Evolutionary conservation across 2,888 invertebrate genomes (phyloP).

Genomic region (Baccha elongata): DNA sequence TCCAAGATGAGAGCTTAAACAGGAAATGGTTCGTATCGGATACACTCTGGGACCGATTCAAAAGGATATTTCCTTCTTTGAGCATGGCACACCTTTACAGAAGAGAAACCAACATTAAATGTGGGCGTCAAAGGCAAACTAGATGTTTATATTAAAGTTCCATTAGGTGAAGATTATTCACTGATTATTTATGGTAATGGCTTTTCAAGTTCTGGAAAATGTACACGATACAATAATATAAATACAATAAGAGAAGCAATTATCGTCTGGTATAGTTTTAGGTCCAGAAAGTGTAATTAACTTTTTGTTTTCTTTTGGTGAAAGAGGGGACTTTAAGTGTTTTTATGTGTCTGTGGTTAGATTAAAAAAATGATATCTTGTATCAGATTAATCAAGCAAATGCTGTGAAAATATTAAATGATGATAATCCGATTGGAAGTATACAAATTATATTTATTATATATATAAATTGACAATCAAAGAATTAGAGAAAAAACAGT

Average conservation of each 20-base stretch:
- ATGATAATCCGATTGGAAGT: too few relatives aligned
- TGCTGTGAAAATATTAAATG: too few relatives aligned
- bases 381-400: too few relatives aligned
- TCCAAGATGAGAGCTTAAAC: neutral
- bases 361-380: too few relatives aligned
- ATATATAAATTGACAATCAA: too few relatives aligned
- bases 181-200: conserved; percentile 71
- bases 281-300: conserved; percentile 61
- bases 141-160: conserved; percentile 65
- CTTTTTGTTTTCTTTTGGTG: neutral
- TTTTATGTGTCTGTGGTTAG: neutral
- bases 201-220: conserved; percentile 48
- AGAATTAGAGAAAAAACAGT: too few relatives aligned
- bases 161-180: conserved; percentile 68
- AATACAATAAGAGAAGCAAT: conserved; percentile 47
- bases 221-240: conserved; percentile 3
- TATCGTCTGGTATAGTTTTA: conserved; percentile 36
- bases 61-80: neutral
- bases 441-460: too few relatives aligned
- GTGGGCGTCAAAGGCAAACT: conserved; percentile 22
- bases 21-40: conserved; percentile 5
- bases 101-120: neutral
- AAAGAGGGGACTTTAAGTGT: neutral
- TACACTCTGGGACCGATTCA: neutral
- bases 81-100: neutral